phyloP scores from a whole-genome alignment of 2,888 invertebrate species.

The Reticulitermes lucifugus region DNA sequence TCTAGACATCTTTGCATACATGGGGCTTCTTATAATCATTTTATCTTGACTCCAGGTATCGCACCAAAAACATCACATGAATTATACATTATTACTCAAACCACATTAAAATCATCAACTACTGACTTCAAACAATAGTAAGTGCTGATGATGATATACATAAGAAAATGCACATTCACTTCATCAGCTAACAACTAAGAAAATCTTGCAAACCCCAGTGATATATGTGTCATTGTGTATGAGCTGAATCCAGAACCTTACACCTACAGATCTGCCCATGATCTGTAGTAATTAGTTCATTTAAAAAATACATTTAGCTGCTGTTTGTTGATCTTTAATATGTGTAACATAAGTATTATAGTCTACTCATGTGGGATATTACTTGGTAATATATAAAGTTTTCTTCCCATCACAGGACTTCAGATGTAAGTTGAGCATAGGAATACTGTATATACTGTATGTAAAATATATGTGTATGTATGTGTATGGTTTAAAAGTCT shows the following conservation, averaged over 20 bases:
- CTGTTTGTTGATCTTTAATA: background rate
- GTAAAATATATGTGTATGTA: background rate
- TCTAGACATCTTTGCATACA: too few species aligned
- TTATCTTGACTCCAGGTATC: too few species aligned
- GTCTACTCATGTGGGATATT: background rate
- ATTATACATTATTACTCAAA: too few species aligned
- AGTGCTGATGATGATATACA: too few species aligned
- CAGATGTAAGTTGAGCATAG: background rate
- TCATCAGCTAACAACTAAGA: too few species aligned
- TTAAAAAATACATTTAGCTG: background rate
- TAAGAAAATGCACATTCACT: too few species aligned
- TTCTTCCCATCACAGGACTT: background rate
- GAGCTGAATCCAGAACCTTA: background rate
- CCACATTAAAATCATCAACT: too few species aligned
- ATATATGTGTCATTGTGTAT: too few species aligned
- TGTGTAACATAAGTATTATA: background rate
- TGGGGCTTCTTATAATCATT: too few species aligned
- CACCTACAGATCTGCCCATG: background rate
- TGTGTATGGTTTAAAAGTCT: background rate
- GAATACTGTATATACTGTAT: constrained; percentile 1
- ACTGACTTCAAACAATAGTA: too few species aligned
- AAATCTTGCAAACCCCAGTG: too few species aligned
- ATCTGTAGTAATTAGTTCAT: background rate
- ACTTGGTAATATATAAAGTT: background rate
- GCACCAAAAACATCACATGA: too few species aligned